A percentile compares a stretch with the other conserved stretches of the same genome.
Evolutionary conservation across 2,888 invertebrate genomes (phyloP).

Genomic region (Diadegma fenestrale): DNA sequence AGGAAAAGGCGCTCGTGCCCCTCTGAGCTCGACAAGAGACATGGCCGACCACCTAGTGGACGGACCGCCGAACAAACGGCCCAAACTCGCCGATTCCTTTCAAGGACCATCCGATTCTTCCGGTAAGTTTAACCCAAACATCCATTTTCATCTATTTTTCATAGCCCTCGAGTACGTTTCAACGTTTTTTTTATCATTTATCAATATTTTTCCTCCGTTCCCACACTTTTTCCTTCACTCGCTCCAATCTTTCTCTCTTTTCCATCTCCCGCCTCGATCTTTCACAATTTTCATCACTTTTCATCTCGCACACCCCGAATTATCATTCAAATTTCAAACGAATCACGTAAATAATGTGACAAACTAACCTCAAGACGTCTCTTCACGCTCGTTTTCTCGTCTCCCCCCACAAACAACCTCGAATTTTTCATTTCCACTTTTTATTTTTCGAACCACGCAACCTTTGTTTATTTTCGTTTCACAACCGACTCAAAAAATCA

Average conservation of each 20-base stretch:
- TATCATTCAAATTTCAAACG: neutral
- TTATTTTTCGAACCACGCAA: neutral
- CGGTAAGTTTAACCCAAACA: slow-evolving; percentile 86
- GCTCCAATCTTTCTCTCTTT: too few species aligned
- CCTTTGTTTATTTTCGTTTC: neutral
- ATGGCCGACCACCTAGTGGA: slow-evolving; percentile 98
- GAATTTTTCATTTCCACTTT: neutral
- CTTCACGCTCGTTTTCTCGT: neutral
- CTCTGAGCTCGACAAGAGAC: slow-evolving; percentile 78
- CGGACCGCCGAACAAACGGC: slow-evolving; percentile 98
- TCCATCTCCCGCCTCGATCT: neutral
- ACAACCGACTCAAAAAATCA: neutral
- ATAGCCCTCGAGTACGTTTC: neutral
- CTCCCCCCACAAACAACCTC: neutral
- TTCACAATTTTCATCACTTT: neutral
- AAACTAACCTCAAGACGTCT: slow-evolving; percentile 9
- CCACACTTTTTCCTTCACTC: too few species aligned
- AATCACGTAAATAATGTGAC: neutral
- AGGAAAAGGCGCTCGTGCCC: slow-evolving; percentile 66
- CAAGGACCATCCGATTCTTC: slow-evolving; percentile 93
- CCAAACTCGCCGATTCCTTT: slow-evolving; percentile 94
- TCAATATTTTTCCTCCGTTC: too few species aligned
- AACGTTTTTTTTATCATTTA: neutral
- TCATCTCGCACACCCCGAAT: neutral
- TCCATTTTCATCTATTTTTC: neutral